Conservation (phyloP, 2,888 invertebrate genomes). For the Clepsis dumicolana region DNA sequence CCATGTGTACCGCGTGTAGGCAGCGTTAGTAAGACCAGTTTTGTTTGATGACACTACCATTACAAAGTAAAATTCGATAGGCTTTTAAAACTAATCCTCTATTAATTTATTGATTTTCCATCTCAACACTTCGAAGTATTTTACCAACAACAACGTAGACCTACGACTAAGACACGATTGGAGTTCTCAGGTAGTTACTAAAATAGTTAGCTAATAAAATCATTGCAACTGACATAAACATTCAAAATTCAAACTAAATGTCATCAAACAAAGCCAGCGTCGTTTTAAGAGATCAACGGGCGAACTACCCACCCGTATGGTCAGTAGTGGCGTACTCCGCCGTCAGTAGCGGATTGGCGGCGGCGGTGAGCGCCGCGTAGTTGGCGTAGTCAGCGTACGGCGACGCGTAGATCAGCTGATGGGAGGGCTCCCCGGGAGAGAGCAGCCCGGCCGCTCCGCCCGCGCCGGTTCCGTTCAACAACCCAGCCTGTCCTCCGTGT, state of each 20-base stretch:
- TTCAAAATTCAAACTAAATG: slow-evolving; percentile 4
- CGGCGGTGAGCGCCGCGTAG: slow-evolving; percentile 93
- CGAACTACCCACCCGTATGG: slow-evolving; percentile 96
- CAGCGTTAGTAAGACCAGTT: slow-evolving; percentile 66
- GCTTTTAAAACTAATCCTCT: background rate
- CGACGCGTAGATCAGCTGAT: slow-evolving; percentile 94
- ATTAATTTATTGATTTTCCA: background rate
- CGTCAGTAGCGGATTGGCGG: slow-evolving; percentile 92
- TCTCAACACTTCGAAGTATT: background rate
- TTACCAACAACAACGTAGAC: background rate
- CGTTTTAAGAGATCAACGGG: slow-evolving; percentile 72
- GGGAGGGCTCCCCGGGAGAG: slow-evolving; percentile 88
- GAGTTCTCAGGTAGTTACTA: background rate
- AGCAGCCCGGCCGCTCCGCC: slow-evolving; percentile 77
- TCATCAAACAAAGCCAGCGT: slow-evolving; percentile 30
- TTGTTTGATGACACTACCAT: slow-evolving; percentile 61
- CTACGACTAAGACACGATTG: background rate
- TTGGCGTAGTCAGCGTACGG: slow-evolving; percentile 96
- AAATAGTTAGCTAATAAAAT: background rate
- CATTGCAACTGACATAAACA: background rate
- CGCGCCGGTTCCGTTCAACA: slow-evolving; percentile 84
- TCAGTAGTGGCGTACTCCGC: slow-evolving; percentile 93
- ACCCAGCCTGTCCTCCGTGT: slow-evolving; percentile 90
- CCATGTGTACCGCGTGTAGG: slow-evolving; percentile 60
- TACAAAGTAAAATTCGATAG: background rate